Evolutionary conservation across 2,888 invertebrate species (phyloP), one percentile per base, ranked within the genome.

Genomic region (Alentia gelatinosa): DNA sequence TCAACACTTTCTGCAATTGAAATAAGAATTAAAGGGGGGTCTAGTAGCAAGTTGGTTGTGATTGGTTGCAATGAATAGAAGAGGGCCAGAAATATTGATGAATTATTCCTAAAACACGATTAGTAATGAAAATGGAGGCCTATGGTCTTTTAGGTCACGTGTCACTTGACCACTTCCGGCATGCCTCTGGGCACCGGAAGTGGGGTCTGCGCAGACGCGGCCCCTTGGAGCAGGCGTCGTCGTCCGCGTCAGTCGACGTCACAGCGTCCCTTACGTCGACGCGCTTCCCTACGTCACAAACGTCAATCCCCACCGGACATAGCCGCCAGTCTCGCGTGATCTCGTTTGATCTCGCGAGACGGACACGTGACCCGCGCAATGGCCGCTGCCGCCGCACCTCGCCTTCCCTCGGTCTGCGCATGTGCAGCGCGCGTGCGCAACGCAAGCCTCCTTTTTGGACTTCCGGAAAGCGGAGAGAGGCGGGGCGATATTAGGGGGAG

Each of bases 261-360:
- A 35, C 26, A 26, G 30, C 12, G 68, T 68, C n/a, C n/a, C n/a
- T n/a, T 9, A 30, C 68, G 68, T 68, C 68, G 68, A 30, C 26
- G 30, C 56, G 26, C 68, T 12, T 23, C 26, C 83, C 1, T 40
- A 30, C 37, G 40, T 83, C 40, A 7, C 39, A 39, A 35, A 35
- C 15, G 39, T 83, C 83, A 30, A 83, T 86, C 26, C 26, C 4
- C 3, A 42, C 86, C 26, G 86, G 86, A 86, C 9, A 42, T 86
- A 47, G 47, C 26, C 47, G 47, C 15, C 42, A 30, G 50, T 30
- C 42, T 86, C 86, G 50, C 86, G 86, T 86, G 86, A 86, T 86
- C 86, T 86, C 86, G 86, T 86, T 86, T 86, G 86, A 86, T 86
- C 86, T 50, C 86, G 47, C 86, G 86, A 47, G 86, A 42, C 19